phyloP scores from a whole-genome alignment of 2,888 invertebrate genomes.

The Suillia variegata region DNA sequence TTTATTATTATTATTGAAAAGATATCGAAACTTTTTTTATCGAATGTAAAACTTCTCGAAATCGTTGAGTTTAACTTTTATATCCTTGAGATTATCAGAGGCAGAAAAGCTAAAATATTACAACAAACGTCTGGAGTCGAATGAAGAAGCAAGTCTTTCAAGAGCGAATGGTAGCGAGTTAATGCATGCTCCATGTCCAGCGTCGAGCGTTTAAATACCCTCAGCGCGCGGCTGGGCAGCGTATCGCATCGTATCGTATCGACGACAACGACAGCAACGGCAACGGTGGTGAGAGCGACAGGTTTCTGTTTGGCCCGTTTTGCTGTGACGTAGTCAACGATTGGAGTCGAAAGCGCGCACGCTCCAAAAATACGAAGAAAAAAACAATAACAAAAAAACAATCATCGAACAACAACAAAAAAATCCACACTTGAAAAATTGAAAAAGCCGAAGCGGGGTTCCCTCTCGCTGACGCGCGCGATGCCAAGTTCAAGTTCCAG shows the following conservation, averaged over 20 bases:
- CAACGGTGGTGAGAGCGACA: not conserved
- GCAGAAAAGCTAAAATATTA: constrained; percentile 53
- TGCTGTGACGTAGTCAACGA: not conserved
- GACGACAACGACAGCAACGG: constrained; percentile 25
- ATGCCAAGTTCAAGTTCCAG: constrained; percentile 33
- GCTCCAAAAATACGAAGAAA: constrained; percentile 19
- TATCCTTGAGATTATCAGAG: constrained; percentile 39
- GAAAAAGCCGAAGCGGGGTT: constrained; percentile 25
- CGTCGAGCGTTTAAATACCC: constrained; percentile 71
- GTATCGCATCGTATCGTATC: constrained; percentile 18
- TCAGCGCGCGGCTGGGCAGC: constrained; percentile 25
- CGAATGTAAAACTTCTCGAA: constrained; percentile 31
- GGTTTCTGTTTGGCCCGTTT: not conserved
- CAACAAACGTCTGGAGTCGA: constrained; percentile 57
- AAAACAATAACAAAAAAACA: constrained; percentile 12
- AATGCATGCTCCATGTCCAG: constrained; percentile 70
- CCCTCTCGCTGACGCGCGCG: constrained; percentile 26
- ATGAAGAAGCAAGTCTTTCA: constrained; percentile 65
- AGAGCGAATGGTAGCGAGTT: constrained; percentile 72
- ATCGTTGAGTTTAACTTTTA: constrained; percentile 24
- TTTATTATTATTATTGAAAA: constrained; percentile 9
- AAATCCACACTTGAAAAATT: not conserved
- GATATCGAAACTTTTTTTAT: constrained; percentile 19
- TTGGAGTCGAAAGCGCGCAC: constrained; percentile 24
- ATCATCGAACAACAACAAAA: constrained; percentile 5